Base-by-base conservation (phyloP, 2,113 vertebrate genomes). In the Tachysurus vachellii region DNA sequence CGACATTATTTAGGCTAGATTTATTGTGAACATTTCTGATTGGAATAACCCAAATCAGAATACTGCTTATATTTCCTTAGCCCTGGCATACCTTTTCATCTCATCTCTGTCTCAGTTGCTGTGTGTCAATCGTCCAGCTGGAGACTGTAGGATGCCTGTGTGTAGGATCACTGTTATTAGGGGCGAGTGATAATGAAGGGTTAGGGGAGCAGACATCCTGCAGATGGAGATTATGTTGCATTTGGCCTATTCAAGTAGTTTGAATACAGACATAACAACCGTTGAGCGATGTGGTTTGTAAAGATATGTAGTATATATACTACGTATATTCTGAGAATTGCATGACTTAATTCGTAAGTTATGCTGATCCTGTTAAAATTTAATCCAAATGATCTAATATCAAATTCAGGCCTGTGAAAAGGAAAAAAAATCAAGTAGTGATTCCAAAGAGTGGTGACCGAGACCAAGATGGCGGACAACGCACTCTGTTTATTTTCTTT, bases 121-220 rank as follows among this genome's bases (percentile, higher is more conserved):
- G 75, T 17, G 73, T 75, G 64, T 53, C 36, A 28, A 7, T 76
- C 88, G 75, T 86, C 76, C 66, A 70, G 87, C 62, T 83, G 75
- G 26, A 80, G 85, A 89, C 88, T 90, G 84, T 59, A 90, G 88
- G 88, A 73, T 76, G 75, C 21, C 86, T 84, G 71, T 82, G 61
- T 85, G 73, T 83, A 31, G 21, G 54, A 87, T 85, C 80, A 87
- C 80, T 89, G 83, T 89, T 90, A 90, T 89, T 87, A 87, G 53
- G 62, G 56, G 84, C 80, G 85, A 89, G 79, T 79, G 83, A 17
- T 86, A 89, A 88, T 86, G 80, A 89, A 88, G 50, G 86, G 83
- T 70, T 89, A 87, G 57, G 14, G 28, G 16, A 85, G 59, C 75
- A 21, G 80, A 77, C 71, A 88, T 86, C 66, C 57, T 56, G 86